Evolutionary conservation across 2,888 invertebrate genomes (phyloP).

Genomic region (Galerucella calmariensis): DNA sequence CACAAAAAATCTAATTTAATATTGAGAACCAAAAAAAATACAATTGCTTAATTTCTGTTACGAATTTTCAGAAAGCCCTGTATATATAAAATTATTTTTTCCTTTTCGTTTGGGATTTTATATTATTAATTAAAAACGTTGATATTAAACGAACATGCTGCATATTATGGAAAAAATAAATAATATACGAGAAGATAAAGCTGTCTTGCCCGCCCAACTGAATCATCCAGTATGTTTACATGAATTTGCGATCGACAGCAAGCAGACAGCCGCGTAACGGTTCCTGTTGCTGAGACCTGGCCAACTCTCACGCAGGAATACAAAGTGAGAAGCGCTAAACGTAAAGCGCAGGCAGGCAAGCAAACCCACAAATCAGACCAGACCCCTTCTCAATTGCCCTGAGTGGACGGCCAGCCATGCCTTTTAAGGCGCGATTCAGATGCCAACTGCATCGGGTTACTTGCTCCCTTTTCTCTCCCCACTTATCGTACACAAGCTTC

Average conservation of each 20-base stretch:
- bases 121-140: too few relatives aligned
- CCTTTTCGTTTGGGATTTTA: too few relatives aligned
- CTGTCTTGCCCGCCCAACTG: neutral
- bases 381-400: conserved; percentile 64
- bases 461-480: conserved; percentile 45
- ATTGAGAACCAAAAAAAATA: too few relatives aligned
- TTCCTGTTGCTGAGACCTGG: conserved; percentile 27
- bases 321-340: conserved; percentile 26
- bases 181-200: neutral
- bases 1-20: too few relatives aligned
- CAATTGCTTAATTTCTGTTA: too few relatives aligned
- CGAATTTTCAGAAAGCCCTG: too few relatives aligned
- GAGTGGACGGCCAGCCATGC: conserved; percentile 46
- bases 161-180: neutral
- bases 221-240: conserved; percentile 3
- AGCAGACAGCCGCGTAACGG: neutral
- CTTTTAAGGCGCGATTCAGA: conserved; percentile 65
- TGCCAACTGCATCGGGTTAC: conserved; percentile 62
- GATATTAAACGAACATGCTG: neutral
- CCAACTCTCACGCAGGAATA: conserved; percentile 10
- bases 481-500: conserved; percentile 39
- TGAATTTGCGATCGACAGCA: conserved; percentile 15
- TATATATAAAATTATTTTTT: too few relatives aligned
- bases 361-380: conserved; percentile 45
- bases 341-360: conserved; percentile 43